phyloP scores from a whole-genome alignment of 1,140 invertebrate genomes.

The Latrodectus geometricus region DNA sequence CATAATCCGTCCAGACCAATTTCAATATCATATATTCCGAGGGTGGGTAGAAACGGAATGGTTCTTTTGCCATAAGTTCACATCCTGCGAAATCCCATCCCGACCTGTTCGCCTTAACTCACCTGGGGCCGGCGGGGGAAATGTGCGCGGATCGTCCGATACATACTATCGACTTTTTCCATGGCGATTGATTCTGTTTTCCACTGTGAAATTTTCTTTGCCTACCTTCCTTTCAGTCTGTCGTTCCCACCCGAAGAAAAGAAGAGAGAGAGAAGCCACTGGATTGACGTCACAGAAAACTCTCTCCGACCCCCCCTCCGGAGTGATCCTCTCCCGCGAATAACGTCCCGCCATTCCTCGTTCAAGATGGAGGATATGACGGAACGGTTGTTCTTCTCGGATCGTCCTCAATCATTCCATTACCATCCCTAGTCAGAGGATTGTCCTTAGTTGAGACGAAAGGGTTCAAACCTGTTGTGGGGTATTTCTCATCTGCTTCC shows the following conservation, averaged over 20 bases:
- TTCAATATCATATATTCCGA: not conserved
- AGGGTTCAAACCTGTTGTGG: no score
- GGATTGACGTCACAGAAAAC: not conserved
- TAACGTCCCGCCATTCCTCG: not conserved
- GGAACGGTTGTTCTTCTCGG: not conserved
- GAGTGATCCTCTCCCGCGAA: not conserved
- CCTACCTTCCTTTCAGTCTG: not conserved
- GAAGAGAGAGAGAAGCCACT: not conserved
- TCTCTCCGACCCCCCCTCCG: not conserved
- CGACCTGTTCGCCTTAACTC: not conserved
- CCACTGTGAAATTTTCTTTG: not conserved
- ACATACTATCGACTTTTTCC: not conserved
- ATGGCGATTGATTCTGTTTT: not conserved
- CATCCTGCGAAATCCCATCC: no score
- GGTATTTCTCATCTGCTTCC: no score
- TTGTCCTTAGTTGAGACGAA: no score
- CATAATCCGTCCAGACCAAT: not conserved
- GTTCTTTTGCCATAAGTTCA: no score
- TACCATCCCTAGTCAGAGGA: no score
- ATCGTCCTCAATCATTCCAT: not conserved
- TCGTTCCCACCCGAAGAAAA: not conserved
- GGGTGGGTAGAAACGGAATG: not conserved
- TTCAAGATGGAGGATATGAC: constrained; percentile 1
- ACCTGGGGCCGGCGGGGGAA: not conserved
- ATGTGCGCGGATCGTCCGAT: not conserved